Percentiles rank a stretch among this genome's conserved stretches.
Evolutionary conservation across 1,140 invertebrate genomes (phyloP).

Genomic region (Neelides sp.): DNA sequence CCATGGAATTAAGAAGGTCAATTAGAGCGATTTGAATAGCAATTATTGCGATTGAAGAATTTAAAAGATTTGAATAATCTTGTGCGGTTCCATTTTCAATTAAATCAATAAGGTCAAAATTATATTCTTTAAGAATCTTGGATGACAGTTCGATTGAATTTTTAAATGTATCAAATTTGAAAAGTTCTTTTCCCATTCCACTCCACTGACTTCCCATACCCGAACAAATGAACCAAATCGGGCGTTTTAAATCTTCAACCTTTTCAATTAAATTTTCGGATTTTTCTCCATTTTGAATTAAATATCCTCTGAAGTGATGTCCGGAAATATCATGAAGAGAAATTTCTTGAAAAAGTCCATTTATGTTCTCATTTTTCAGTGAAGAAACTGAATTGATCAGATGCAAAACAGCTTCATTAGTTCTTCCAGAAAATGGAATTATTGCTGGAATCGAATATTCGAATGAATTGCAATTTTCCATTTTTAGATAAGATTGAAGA

Average conservation of each 20-base stretch:
- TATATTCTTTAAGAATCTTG: slow-evolving; percentile 32
- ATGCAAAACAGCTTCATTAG: slow-evolving; percentile 56
- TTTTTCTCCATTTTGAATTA: slow-evolving; percentile 46
- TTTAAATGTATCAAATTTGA: slow-evolving; percentile 42
- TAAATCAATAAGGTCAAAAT: slow-evolving; percentile 43
- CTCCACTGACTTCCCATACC: slow-evolving; percentile 84
- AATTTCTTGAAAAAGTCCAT: slow-evolving; percentile 60
- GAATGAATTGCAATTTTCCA: slow-evolving; percentile 20
- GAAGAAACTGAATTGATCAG: slow-evolving; percentile 35
- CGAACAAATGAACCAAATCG: slow-evolving; percentile 78
- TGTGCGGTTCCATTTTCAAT: slow-evolving; percentile 40
- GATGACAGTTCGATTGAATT: slow-evolving; percentile 39
- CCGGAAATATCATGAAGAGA: slow-evolving; percentile 51
- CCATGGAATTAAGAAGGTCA: slow-evolving; percentile 56
- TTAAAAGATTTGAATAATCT: slow-evolving; percentile 15
- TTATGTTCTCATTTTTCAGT: slow-evolving; percentile 45
- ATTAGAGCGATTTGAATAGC: slow-evolving; percentile 59
- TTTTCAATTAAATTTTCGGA: slow-evolving; percentile 35
- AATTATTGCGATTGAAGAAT: slow-evolving; percentile 44
- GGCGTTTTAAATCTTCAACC: slow-evolving; percentile 46
- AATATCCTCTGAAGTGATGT: slow-evolving; percentile 62
- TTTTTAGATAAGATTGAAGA: slow-evolving; percentile 7
- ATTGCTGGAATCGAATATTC: slow-evolving; percentile 53
- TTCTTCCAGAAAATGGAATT: slow-evolving; percentile 66
- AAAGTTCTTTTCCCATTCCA: slow-evolving; percentile 56